Conservation (phyloP, 1,140 invertebrate genomes). For the Scaptomyza graminum region DNA sequence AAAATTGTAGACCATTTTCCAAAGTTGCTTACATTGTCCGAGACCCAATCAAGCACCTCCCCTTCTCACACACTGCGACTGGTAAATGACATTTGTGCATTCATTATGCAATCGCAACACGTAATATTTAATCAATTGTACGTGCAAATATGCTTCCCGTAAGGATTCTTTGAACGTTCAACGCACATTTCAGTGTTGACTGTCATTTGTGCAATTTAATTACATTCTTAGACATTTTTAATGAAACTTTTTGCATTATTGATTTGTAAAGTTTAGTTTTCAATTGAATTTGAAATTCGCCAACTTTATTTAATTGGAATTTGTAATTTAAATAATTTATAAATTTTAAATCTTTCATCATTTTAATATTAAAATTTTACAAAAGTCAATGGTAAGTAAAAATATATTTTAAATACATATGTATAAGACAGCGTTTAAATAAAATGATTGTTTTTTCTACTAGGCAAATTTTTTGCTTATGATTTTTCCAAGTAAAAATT, state of each 20-base stretch:
- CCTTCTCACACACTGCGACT: neutral
- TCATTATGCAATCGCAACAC: slow-evolving; percentile 65
- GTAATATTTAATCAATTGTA: slow-evolving; percentile 73
- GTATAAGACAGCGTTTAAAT: neutral
- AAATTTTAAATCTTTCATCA: no score
- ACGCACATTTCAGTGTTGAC: neutral
- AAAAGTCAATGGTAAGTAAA: no score
- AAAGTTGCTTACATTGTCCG: slow-evolving; percentile 48
- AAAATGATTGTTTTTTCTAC: slow-evolving; percentile 6
- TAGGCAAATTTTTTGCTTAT: neutral
- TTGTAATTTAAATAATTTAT: no score
- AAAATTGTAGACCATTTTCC: slow-evolving; percentile 21
- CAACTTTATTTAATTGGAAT: no score
- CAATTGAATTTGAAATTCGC: no score
- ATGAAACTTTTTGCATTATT: slow-evolving; percentile 12
- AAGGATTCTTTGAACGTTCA: slow-evolving; percentile 1
- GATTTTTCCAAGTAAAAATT: neutral
- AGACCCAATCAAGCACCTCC: slow-evolving; percentile 8
- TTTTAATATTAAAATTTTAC: no score
- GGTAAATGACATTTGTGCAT: slow-evolving; percentile 28
- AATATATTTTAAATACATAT: no score
- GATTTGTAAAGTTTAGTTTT: neutral
- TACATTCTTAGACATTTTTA: slow-evolving; percentile 36
- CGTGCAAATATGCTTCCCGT: slow-evolving; percentile 60
- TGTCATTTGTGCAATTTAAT: slow-evolving; percentile 46